Evolutionary conservation across 2,113 vertebrate genomes (phyloP).

Genomic region (Cavia porcellus): DNA sequence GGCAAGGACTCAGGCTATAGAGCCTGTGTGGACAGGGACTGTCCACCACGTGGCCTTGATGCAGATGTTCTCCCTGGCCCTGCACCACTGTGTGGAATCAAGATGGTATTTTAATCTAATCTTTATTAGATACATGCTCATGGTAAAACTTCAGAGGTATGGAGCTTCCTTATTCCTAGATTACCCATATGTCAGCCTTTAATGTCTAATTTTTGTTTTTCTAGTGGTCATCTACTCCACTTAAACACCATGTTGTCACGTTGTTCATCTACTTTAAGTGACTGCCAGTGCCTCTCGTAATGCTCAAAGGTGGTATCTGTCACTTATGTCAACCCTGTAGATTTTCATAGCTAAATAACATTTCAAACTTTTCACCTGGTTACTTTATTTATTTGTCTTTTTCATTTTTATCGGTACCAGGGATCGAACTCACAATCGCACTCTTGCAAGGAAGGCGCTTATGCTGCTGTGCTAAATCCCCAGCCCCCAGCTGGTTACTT

Average conservation of each 20-base stretch:
- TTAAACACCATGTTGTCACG: neutral
- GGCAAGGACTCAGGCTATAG: slow-evolving; percentile 55
- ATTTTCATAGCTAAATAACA: slow-evolving; percentile 31
- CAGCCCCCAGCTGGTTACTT: neutral
- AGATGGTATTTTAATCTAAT: neutral
- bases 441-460: no score
- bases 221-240: neutral
- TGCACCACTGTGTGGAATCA: neutral
- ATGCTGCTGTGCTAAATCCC: no score
- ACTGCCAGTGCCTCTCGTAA: neutral
- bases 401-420: no score
- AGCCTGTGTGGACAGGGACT: neutral
- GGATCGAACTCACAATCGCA: no score
- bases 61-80: neutral
- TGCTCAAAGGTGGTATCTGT: neutral
- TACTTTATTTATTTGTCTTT: no score
- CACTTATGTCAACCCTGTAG: neutral
- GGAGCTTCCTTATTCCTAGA: neutral
- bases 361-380: neutral
- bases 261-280: neutral
- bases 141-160: neutral
- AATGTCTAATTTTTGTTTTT: neutral
- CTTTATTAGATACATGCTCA: neutral
- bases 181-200: neutral
- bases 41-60: neutral